Percentiles rank a stretch among this genome's conserved stretches.
phyloP scores from a whole-genome alignment of 1,140 invertebrate genomes.

The Aphaenogaster rudis region DNA sequence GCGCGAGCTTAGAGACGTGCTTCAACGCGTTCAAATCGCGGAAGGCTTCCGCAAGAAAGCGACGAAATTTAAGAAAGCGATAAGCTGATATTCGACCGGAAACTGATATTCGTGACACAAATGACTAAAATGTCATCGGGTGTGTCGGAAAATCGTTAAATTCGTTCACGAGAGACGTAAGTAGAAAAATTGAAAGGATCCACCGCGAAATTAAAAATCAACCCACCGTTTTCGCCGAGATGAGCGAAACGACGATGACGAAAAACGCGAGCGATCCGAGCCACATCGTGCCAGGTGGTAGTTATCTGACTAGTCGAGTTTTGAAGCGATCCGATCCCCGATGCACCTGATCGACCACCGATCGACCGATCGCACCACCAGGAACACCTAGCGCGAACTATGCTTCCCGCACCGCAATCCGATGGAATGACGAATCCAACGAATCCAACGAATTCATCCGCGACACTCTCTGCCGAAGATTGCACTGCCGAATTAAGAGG shows the following conservation, averaged over 20 bases:
- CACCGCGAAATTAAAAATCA: slow-evolving; percentile 35
- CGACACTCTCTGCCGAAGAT: slow-evolving; percentile 63
- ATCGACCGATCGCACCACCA: slow-evolving; percentile 37
- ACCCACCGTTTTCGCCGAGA: slow-evolving; percentile 66
- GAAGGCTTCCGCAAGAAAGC: neutral
- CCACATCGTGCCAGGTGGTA: slow-evolving; percentile 67
- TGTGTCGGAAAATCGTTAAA: neutral
- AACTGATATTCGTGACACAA: slow-evolving; percentile 40
- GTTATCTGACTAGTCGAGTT: slow-evolving; percentile 19
- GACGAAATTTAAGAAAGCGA: slow-evolving; percentile 24
- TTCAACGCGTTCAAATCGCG: neutral
- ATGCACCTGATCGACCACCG: slow-evolving; percentile 1
- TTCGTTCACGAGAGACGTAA: neutral
- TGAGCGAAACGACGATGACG: slow-evolving; percentile 38
- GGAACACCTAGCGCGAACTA: slow-evolving; percentile 67
- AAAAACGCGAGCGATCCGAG: slow-evolving; percentile 55
- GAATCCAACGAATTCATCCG: slow-evolving; percentile 73
- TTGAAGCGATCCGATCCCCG: slow-evolving; percentile 32
- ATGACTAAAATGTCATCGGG: neutral
- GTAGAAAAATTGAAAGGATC: neutral
- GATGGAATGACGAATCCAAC: slow-evolving; percentile 65
- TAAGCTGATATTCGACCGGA: slow-evolving; percentile 26
- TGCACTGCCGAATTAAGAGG: slow-evolving; percentile 67
- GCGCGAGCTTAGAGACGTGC: neutral
- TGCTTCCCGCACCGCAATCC: slow-evolving; percentile 71